Evolutionary conservation across 2,797 vertebrate species (phyloP), one percentile per base, ranked within the genome.

Genomic region (Gallinago stenura): DNA sequence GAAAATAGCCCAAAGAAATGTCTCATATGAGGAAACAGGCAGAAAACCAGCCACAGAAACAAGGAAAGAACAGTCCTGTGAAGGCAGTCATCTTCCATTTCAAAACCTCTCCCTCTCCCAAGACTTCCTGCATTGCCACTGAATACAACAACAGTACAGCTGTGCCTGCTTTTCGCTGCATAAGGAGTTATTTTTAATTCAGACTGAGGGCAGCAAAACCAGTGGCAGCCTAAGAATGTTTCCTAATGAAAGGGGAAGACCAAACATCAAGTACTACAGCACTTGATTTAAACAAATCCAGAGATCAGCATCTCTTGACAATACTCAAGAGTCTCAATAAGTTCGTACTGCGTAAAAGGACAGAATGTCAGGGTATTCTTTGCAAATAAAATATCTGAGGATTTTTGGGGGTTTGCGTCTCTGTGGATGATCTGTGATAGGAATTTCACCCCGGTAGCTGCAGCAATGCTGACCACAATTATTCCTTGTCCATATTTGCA

Each of bases 181-280:
- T 50, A 71, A 66, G 17, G 25, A 80, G 11, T 28, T 75, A 56
- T 54, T 96, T 95, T 91, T 60, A 73, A 71, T 94, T 92, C 57
- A 79, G 33, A n/a, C 6, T 48, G 9, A 5, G 24, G 6, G 12
- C 71, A 81, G 37, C 13, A 92, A 81, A 75, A 78, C 19, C 45
- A 86, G 50, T 75, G 46, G 3, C 39, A 83, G n/a, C 21, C 65
- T 69, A 71, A 80, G 46, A 89, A 76, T 60, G 7, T 70, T 87
- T 93, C 56, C 6, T 65, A 48, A 62, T 28, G 61, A 81, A 77
- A 87, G n/a, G 6, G 10, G n/a, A 94, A 85, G 41, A 50, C 20
- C 21, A 80, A 51, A 39, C 37, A 75, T 61, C 5, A 30, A 56
- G 30, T 28, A 35, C 37, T 46, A 37, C 26, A 78, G 25, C 25